Base-by-base conservation (phyloP, 1,140 invertebrate species). In the Periplaneta americana region DNA sequence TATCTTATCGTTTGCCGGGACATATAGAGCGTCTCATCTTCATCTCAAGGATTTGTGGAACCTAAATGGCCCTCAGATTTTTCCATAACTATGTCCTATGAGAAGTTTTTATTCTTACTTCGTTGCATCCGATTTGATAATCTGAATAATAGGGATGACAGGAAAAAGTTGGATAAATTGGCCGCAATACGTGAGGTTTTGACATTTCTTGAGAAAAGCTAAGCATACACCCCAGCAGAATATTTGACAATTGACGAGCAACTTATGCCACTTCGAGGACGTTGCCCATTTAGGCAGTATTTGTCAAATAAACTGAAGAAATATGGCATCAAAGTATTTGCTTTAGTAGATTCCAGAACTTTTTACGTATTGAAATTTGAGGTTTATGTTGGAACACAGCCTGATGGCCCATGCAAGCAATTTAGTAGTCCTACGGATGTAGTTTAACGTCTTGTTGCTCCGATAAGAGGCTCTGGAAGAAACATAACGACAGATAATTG, bases 241-340 rank as follows among this genome's bases (percentile, higher is more conserved):
- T 35, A 28, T 32, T 10, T 32, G 13, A 81, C 80, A n/a, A 77
- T 81, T 31, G 75, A 81, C 33, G 75, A 80, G 48, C 78, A 35
- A 34, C 83, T 90, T 4, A 81, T 85, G 80, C 81, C 81, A 17
- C 89, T 88, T 83, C 78, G 87, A 78, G 89, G 88, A 34, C 82
- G 85, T 34, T 89, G 88, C 84, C 36, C 34, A 28, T 89, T 89
- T 79, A 75, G 85, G 37, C 86, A 88, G 81, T 89, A 88, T 80
- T 87, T 91, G 22, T 87, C 88, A n/a, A 85, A 82, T n/a, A 89
- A 89, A 84, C 87, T 86, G 33, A 84, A 83, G 33, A 87, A 87
- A 84, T 90, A 89, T 87, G 86, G 87, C 83, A 86, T 90, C 76
- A 90, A 90, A 85, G 84, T 88, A 81, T 87, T 85, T 84, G 83